Percentiles rank a stretch among this genome's conserved stretches.
Conservation (phyloP, 2,113 vertebrate genomes). For the Parus major region DNA sequence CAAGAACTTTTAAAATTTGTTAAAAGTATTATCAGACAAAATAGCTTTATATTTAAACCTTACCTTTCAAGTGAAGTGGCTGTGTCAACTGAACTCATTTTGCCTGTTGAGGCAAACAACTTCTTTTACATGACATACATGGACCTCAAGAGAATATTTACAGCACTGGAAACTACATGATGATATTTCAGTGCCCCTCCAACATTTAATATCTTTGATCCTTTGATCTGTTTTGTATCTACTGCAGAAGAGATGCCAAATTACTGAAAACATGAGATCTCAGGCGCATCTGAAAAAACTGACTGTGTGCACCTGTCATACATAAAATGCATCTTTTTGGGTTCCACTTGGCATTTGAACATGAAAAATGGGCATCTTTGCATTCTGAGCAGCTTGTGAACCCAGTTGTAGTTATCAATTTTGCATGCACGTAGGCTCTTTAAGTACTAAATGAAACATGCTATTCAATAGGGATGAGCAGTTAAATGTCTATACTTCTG, state of each 20-base stretch:
- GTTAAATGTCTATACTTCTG: background rate
- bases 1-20: background rate
- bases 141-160: conserved; percentile 1
- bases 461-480: conserved; percentile 5
- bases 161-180: background rate
- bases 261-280: conserved; percentile 22
- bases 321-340: conserved; percentile 13
- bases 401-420: conserved; percentile 3
- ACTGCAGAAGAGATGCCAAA: conserved; percentile 6
- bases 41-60: background rate
- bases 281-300: conserved; percentile 12
- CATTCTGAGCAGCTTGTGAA: conserved; percentile 2
- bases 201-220: conserved; percentile 19
- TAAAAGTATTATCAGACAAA: background rate
- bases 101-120: background rate
- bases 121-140: background rate
- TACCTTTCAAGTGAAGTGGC: background rate
- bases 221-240: conserved; percentile 27
- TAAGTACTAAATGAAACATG: conserved; percentile 1
- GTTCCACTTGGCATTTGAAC: background rate
- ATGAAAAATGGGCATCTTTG: conserved; percentile 12
- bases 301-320: background rate
- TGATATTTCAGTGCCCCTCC: background rate
- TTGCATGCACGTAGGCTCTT: background rate
- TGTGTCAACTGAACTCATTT: background rate